A percentile compares a stretch with the other conserved stretches of the same genome.
These are phyloP conservation scores for Papilio aristodemus DNA, from an alignment of 1,140 invertebrate genomes.

Conservation along the genomic window DNA sequence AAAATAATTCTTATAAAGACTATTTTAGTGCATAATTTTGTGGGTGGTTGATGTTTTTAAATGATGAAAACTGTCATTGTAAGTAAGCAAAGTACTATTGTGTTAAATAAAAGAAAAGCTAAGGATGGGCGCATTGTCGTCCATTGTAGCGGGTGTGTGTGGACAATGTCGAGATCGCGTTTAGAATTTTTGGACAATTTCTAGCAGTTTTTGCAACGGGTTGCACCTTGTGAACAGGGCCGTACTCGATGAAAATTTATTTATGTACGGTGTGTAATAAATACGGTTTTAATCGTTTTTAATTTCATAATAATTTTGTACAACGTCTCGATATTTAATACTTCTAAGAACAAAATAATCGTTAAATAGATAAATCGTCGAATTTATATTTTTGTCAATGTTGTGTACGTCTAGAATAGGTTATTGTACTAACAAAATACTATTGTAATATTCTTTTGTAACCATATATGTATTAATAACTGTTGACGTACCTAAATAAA, in stretches of 20 bases:
- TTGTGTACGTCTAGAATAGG: too few relatives aligned
- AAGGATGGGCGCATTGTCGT: conserved; percentile 73
- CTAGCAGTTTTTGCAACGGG: conserved; percentile 74
- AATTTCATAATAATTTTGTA: too few relatives aligned
- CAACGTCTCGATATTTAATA: too few relatives aligned
- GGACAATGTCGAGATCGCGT: conserved; percentile 71
- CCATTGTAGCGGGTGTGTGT: conserved; percentile 75
- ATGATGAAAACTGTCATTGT: conserved; percentile 47
- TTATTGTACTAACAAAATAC: too few relatives aligned
- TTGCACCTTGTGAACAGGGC: conserved; percentile 73
- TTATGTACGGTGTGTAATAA: conserved; percentile 1
- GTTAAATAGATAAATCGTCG: too few relatives aligned
- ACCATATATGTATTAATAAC: too few relatives aligned
- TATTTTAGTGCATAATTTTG: neutral
- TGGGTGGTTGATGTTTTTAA: conserved; percentile 26
- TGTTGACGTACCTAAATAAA: too few relatives aligned
- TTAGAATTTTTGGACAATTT: conserved; percentile 79
- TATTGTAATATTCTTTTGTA: too few relatives aligned
- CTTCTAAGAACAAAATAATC: too few relatives aligned
- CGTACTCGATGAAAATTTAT: conserved; percentile 42
- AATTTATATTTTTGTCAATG: too few relatives aligned
- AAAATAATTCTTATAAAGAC: neutral
- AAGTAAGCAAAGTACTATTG: conserved; percentile 69
- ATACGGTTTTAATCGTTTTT: neutral
- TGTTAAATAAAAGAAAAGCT: conserved; percentile 70